Conservation (phyloP, 2,797 vertebrate species). For the Chiroxiphia lanceolata region DNA sequence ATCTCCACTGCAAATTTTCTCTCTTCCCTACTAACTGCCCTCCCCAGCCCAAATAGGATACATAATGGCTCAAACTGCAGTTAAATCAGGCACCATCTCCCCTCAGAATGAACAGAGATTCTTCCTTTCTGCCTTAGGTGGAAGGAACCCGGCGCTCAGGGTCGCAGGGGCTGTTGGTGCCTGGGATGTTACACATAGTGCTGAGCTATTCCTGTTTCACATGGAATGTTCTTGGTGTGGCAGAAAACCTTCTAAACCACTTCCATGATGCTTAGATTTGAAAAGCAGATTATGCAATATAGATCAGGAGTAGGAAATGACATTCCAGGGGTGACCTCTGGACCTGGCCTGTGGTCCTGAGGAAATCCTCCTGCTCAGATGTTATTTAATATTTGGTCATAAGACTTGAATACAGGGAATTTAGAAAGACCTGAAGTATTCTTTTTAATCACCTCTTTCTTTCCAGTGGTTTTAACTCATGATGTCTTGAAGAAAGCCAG, state of each 20-base stretch:
- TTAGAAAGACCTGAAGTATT: not conserved
- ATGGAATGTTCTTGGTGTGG: fast-evolving
- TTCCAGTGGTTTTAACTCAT: constrained; percentile 87
- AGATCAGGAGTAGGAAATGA: not conserved
- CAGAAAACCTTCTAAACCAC: not conserved
- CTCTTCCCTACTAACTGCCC: not conserved
- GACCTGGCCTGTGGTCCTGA: not conserved
- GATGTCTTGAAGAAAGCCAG: constrained; percentile 91
- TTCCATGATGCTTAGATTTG: not conserved
- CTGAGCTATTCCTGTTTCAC: not conserved
- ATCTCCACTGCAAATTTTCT: not conserved
- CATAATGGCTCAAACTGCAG: not conserved
- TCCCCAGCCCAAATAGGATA: not conserved
- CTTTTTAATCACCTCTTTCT: not conserved
- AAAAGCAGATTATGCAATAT: not conserved
- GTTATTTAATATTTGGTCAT: not conserved
- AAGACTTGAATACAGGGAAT: not conserved
- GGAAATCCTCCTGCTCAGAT: not conserved
- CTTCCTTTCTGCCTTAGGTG: not conserved
- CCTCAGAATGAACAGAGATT: not conserved
- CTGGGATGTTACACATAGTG: fast-evolving
- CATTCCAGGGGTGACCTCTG: not conserved
- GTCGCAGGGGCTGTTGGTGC: not conserved
- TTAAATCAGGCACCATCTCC: not conserved
- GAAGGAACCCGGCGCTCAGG: not conserved